These are phyloP conservation scores for Amaurobius ferox DNA, from an alignment of 2,888 invertebrate species.

Conservation along the genomic window DNA sequence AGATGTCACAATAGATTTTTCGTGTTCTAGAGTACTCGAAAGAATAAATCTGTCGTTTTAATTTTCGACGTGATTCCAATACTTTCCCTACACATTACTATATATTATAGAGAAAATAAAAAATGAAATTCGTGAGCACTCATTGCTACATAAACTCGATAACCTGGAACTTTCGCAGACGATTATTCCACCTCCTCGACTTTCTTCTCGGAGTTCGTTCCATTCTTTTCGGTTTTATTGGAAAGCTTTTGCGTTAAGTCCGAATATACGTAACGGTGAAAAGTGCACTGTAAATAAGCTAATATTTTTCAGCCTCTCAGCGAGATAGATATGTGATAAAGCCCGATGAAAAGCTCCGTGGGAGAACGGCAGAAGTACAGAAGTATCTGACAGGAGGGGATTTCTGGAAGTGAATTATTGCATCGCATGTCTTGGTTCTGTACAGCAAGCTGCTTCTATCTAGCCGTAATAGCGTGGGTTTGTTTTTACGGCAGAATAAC, in stretches of 20 bases:
- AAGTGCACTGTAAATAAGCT: conserved; percentile 6
- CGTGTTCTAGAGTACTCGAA: too few relatives aligned
- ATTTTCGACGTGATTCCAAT: too few relatives aligned
- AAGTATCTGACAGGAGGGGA: conserved; percentile 7
- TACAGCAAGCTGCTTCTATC: background rate
- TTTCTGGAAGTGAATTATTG: conserved; percentile 2
- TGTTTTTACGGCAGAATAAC: conserved; percentile 7
- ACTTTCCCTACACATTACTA: too few relatives aligned
- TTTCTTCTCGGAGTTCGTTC: too few relatives aligned
- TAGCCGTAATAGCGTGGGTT: background rate
- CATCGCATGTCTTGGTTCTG: conserved; percentile 1
- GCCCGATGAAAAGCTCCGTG: conserved; percentile 8
- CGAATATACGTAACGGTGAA: background rate
- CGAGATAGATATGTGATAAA: background rate
- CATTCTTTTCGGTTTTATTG: too few relatives aligned
- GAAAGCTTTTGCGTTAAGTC: background rate
- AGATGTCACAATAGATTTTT: too few relatives aligned
- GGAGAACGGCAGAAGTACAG: conserved; percentile 9
- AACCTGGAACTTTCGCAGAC: too few relatives aligned
- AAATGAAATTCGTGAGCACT: too few relatives aligned
- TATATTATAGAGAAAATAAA: too few relatives aligned
- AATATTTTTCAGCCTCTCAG: conserved; percentile 8
- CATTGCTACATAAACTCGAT: too few relatives aligned
- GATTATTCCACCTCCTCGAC: too few relatives aligned
- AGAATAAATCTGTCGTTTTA: too few relatives aligned